phyloP scores from a whole-genome alignment of 2,797 vertebrate species.

The Cottoperca gobio region DNA sequence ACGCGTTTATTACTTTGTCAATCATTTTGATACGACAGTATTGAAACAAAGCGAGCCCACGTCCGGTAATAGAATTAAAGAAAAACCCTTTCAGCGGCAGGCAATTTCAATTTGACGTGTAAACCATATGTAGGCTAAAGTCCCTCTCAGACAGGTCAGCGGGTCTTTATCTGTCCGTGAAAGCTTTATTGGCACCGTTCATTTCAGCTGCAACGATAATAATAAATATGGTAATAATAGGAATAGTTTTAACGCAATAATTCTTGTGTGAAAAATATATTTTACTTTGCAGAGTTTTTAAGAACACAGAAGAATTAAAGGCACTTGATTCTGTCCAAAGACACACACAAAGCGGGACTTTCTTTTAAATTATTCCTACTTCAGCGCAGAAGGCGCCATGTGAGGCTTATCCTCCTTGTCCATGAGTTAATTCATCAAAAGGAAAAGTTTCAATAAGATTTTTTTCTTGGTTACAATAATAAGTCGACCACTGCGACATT shows the following conservation, averaged over 20 bases:
- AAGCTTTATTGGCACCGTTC: slow-evolving; percentile 16
- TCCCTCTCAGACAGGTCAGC: slow-evolving; percentile 45
- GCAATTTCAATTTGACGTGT: slow-evolving; percentile 75
- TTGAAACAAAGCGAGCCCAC: slow-evolving; percentile 75
- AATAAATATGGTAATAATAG: not conserved
- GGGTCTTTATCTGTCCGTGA: slow-evolving; percentile 28
- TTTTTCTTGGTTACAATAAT: slow-evolving; percentile 91
- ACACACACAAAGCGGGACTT: slow-evolving; percentile 44
- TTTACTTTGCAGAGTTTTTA: not conserved
- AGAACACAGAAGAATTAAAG: slow-evolving; percentile 9
- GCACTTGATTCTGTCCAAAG: slow-evolving; percentile 56
- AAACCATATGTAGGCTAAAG: slow-evolving; percentile 64
- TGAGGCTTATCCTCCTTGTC: slow-evolving; percentile 70
- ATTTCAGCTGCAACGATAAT: not conserved
- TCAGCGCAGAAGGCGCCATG: slow-evolving; percentile 56
- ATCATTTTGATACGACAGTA: slow-evolving; percentile 79
- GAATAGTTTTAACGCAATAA: slow-evolving; percentile 1
- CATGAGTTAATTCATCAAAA: slow-evolving; percentile 93
- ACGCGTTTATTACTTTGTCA: slow-evolving; percentile 85
- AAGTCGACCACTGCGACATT: slow-evolving; percentile 98
- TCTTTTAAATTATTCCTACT: slow-evolving; percentile 45
- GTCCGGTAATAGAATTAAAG: slow-evolving; percentile 80
- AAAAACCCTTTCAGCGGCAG: slow-evolving; percentile 79
- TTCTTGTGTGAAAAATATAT: not conserved
- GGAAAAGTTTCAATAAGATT: slow-evolving; percentile 90